Evolutionary conservation across 2,113 vertebrate species (phyloP).

Genomic region (Agapornis roseicollis): DNA sequence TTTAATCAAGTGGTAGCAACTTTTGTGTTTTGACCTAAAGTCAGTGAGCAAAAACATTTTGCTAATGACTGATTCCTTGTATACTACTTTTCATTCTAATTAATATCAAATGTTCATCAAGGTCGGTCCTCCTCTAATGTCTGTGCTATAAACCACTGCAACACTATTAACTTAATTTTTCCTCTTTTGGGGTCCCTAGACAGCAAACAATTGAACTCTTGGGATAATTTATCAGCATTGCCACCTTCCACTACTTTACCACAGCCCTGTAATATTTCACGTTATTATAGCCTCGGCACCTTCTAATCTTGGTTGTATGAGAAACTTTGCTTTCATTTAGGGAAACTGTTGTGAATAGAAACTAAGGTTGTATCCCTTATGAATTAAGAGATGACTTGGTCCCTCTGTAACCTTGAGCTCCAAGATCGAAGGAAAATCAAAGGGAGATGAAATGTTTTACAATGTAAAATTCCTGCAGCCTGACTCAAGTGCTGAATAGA

Average conservation of each 20-base stretch:
- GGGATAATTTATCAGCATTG: not conserved
- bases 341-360: not conserved
- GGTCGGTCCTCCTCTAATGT: not conserved
- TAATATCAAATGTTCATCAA: not conserved
- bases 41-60: not conserved
- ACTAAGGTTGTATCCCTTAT: not conserved
- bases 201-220: not conserved
- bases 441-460: not conserved
- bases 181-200: not conserved
- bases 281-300: not conserved
- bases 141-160: not conserved
- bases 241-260: not conserved
- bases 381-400: not conserved
- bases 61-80: not conserved
- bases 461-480: not conserved
- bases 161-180: not conserved
- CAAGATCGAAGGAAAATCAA: not conserved
- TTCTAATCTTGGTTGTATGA: not conserved
- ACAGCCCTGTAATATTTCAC: not conserved
- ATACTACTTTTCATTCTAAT: not conserved
- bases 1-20: not conserved
- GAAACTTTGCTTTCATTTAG: not conserved
- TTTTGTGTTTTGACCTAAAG: not conserved
- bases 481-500: not conserved
- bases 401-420: not conserved